Base-by-base conservation (phyloP, 53 echinoderm and acorn worm species). In the Glandiceps talaboti region DNA sequence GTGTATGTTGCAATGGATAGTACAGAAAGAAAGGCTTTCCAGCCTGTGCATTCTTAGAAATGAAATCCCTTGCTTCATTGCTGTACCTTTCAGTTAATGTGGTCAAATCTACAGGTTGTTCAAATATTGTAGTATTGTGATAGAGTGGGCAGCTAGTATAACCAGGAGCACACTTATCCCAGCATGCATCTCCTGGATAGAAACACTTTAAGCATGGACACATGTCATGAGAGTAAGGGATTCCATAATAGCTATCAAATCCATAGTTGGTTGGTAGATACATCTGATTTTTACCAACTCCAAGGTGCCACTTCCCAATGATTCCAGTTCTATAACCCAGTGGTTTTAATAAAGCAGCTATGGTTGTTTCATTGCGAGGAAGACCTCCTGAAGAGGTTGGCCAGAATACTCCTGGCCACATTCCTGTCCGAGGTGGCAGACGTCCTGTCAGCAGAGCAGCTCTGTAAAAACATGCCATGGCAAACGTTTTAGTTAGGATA, bases 301-400 rank as follows among this genome's bases (percentile, higher is more conserved):
- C 87, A 29, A 87, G 82, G 31, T 87, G 87, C 87, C 87, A 87
- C 30, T 87, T 87, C 33, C 87, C 87, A 14, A 87, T 32, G 75
- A 87, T 87, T 10, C 76, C 79, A 0, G 87, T 83, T 64, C 28
- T 45, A 75, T 87, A 87, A 0, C 87, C 87, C 25, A 76, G 76
- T 28, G 83, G 87, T 33, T 81, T 83, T 28, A 87, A 83, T 26
- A 87, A 6, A 28, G 82, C 87, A 1, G 87, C 87, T 28, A 87
- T 75, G 26, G 87, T 87, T 0, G 87, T 87, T 73, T 87, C 87
- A 27, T 83, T 87, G 83, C 79, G 87, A 28, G 87, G 87, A 1
- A 87, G 76, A 0, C 87, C 87, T 29, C 87, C 87, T 12, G 75
- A 73, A 27, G 83, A 79, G 1, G 29, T n/a, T 0, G 87, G 87